Conservation (phyloP, 2,888 invertebrate genomes). For the Apamea sordens region DNA sequence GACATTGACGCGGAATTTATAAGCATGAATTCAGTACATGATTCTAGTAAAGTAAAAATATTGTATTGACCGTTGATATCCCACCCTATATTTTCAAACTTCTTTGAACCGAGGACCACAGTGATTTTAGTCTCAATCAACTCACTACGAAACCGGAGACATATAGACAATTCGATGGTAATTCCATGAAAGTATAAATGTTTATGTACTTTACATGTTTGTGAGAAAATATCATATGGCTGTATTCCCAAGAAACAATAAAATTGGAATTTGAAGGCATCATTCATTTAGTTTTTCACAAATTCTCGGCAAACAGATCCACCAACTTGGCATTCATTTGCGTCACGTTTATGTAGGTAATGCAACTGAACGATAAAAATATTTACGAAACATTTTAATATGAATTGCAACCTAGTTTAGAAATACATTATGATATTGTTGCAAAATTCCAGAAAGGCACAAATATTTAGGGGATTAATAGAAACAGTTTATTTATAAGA, state of each 20-base stretch:
- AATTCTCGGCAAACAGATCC: slow-evolving; percentile 14
- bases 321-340: slow-evolving; percentile 15
- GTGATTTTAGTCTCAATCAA: not conserved
- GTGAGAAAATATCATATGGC: not conserved
- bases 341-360: slow-evolving; percentile 26
- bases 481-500: slow-evolving; percentile 29
- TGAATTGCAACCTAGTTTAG: slow-evolving; percentile 27
- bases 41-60: no score
- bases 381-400: slow-evolving; percentile 33
- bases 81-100: not conserved
- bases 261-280: slow-evolving; percentile 15
- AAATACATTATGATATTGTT: slow-evolving; percentile 24
- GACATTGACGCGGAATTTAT: no score
- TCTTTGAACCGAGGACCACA: not conserved
- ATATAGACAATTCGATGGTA: not conserved
- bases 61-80: no score
- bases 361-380: slow-evolving; percentile 24
- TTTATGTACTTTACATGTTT: not conserved
- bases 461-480: slow-evolving; percentile 25
- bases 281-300: slow-evolving; percentile 17
- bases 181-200: not conserved
- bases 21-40: no score
- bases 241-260: slow-evolving; percentile 20
- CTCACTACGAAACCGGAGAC: not conserved
- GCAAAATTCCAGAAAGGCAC: slow-evolving; percentile 23